Evolutionary conservation across 53 echinoderm and acorn worm species (phyloP).

Genomic region (Actinopyga echinites): DNA sequence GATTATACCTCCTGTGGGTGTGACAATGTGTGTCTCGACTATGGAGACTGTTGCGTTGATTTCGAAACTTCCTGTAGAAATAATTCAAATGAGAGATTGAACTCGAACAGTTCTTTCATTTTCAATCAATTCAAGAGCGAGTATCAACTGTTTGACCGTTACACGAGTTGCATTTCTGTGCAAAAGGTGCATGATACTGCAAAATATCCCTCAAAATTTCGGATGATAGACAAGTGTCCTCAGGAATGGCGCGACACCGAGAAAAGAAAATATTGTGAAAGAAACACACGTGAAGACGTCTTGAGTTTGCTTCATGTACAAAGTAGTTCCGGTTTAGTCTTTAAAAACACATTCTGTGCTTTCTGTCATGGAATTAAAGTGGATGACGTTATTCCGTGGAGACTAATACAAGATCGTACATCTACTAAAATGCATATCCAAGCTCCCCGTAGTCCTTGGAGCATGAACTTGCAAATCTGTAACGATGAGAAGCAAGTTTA

Average conservation of each 20-base stretch:
- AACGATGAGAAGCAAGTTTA: no score
- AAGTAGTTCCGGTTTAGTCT: neutral
- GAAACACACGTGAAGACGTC: neutral
- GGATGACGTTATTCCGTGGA: constrained; percentile 6
- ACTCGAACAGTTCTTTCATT: neutral
- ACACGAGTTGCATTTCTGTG: neutral
- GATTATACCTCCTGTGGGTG: neutral
- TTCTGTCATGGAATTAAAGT: neutral
- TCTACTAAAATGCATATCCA: neutral
- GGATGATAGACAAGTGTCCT: neutral
- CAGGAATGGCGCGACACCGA: neutral
- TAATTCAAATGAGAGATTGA: neutral
- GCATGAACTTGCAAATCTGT: neutral
- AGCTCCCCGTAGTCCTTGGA: constrained; percentile 14
- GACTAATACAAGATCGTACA: neutral
- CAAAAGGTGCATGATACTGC: neutral
- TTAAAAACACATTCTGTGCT: constrained; percentile 15
- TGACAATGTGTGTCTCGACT: neutral
- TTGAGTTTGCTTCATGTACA: neutral
- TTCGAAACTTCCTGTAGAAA: neutral
- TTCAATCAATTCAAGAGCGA: neutral
- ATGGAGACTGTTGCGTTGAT: constrained; percentile 6
- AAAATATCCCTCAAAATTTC: neutral
- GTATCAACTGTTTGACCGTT: neutral
- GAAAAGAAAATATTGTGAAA: neutral